Base-by-base conservation (phyloP, 2,888 invertebrate species). In the Hemaris fuciformis region DNA sequence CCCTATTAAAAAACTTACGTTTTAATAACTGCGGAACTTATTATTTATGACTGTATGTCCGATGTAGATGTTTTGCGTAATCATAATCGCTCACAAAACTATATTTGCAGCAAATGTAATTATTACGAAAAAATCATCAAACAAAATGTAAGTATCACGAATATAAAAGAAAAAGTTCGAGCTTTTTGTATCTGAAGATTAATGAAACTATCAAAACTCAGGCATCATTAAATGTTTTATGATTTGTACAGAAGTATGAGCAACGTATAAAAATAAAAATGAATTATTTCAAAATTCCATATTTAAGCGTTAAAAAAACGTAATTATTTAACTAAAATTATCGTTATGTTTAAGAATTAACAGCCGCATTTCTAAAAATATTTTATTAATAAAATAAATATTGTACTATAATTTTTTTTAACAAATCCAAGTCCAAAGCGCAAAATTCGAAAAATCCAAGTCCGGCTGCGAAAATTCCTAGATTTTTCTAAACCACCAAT, bases 101-200 rank as follows among this genome's bases (percentile, higher is more conserved):
- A 31, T 18, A 10, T 53, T 31, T 8, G 31, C 31, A 53, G 18
- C 27, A 27, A 53, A 53, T 31, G 53, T 53, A 31, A 31, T 27
- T 53, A 53, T 53, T 31, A 18, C 27, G 53, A 53, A 53, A 53
- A 31, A 53, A 27, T 31, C 53, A 46, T 25, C 46, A 53, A 31
- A 31, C 53, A 41, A 48, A 62, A 43, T 62, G 10, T 53, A 27
- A 53, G 31, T 53, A 18, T 53, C 18, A 53, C 53, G 53, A 53
- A 7, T 4, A 46, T 38, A 56, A 46, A 56, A 25, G n/a, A 38
- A 15, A 57, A 38, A 57, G 38, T 10, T 57, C 5, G 3, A 38
- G n/a, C n/a, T 23, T 31, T 41, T 23, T 38, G 22, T 22, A n/a
- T n/a, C 25, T 23, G 25, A 42, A 25, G 58, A 58, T 41, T 42